Conservation (phyloP, 2,888 invertebrate genomes). For the Neocrepidodera transversa region DNA sequence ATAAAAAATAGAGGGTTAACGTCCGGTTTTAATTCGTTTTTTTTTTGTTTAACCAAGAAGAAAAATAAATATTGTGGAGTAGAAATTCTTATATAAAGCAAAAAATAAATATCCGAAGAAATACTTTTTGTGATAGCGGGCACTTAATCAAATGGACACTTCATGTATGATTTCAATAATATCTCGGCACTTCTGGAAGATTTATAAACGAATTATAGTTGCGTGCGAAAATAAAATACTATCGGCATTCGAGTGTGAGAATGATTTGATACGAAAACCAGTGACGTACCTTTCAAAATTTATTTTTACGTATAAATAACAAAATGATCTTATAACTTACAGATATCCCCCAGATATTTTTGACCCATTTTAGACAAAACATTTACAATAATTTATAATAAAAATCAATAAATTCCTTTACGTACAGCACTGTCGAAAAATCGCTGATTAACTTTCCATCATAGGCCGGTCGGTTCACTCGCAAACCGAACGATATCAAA, state of each 20-base stretch:
- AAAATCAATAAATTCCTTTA: not conserved
- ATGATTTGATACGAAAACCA: conserved; percentile 9
- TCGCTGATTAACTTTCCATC: conserved; percentile 27
- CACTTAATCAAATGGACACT: conserved; percentile 15
- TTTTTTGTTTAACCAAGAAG: too few species aligned
- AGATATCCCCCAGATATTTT: not conserved
- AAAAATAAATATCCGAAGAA: not conserved
- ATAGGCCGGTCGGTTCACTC: conserved; percentile 17
- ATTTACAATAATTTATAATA: not conserved
- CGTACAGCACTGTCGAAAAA: conserved; percentile 12
- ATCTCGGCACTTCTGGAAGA: conserved; percentile 29
- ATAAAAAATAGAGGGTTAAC: not conserved
- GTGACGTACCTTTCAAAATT: not conserved
- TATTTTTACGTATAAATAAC: not conserved
- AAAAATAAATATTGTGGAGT: too few species aligned
- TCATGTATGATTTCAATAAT: conserved; percentile 24
- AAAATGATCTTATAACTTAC: not conserved
- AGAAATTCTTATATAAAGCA: not conserved
- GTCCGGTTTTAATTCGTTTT: not conserved
- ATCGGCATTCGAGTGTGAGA: conserved; percentile 19
- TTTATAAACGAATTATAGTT: conserved; percentile 25
- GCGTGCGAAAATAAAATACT: conserved; percentile 22
- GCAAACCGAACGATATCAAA: conserved; percentile 22
- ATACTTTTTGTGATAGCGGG: not conserved
- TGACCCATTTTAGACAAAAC: not conserved